These are phyloP conservation scores for Sciaenops ocellatus DNA, from an alignment of 2,797 vertebrate genomes.

Conservation along the genomic window DNA sequence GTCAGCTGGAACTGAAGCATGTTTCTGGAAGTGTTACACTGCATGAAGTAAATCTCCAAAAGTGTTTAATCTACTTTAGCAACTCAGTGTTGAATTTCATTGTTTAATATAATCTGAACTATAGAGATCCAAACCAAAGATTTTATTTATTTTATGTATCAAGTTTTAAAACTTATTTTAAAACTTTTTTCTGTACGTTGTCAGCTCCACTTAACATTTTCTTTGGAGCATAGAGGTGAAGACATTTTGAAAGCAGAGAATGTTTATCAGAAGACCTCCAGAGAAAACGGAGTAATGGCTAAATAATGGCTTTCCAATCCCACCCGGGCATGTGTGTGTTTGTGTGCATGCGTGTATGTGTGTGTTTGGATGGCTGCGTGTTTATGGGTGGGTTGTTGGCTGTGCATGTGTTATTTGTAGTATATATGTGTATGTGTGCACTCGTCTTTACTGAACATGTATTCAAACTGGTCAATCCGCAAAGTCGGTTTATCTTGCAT, in stretches of 20 bases:
- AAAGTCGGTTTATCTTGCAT: too few relatives aligned
- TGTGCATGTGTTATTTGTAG: constrained; percentile 18
- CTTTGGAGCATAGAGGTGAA: constrained; percentile 56
- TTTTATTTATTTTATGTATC: background rate
- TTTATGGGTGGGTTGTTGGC: constrained; percentile 14
- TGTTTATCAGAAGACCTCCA: constrained; percentile 46
- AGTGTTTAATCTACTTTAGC: background rate
- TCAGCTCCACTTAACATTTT: constrained; percentile 49
- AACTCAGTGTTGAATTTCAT: background rate
- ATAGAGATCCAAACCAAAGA: background rate
- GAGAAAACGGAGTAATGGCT: constrained; percentile 51
- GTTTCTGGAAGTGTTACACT: constrained; percentile 39
- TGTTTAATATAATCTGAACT: background rate
- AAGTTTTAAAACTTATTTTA: background rate
- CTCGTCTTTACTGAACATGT: background rate
- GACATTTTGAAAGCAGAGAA: constrained; percentile 36
- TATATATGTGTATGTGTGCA: background rate
- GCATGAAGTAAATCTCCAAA: constrained; percentile 8
- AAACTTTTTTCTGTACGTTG: constrained; percentile 2
- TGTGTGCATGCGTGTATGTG: constrained; percentile 2
- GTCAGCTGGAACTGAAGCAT: constrained; percentile 18
- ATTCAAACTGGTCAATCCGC: too few relatives aligned
- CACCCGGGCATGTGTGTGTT: constrained; percentile 22
- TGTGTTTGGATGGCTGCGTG: constrained; percentile 39
- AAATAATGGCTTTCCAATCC: constrained; percentile 52